phyloP scores from a whole-genome alignment of 2,113 vertebrate genomes.

The Pyxicephalus adspersus region DNA sequence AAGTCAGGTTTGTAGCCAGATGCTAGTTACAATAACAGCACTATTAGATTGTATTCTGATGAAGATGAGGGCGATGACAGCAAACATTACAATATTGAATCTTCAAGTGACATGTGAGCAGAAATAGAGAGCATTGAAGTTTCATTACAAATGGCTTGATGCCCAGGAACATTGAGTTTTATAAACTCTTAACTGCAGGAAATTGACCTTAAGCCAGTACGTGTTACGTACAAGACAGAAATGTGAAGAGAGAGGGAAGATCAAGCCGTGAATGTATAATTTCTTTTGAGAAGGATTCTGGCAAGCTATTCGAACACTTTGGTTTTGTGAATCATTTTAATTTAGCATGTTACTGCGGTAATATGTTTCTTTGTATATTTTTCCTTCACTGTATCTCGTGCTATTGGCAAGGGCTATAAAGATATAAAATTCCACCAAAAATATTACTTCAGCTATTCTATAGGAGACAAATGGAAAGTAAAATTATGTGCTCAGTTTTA shows the following conservation, averaged over 20 bases:
- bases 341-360: slow-evolving; percentile 46
- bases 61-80: slow-evolving; percentile 47
- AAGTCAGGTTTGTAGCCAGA: neutral
- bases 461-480: slow-evolving; percentile 6
- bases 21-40: neutral
- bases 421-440: slow-evolving; percentile 27
- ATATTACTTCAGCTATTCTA: slow-evolving; percentile 18
- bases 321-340: slow-evolving; percentile 40
- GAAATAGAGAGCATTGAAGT: slow-evolving; percentile 43
- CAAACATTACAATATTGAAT: slow-evolving; percentile 50
- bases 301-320: slow-evolving; percentile 11
- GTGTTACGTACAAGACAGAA: slow-evolving; percentile 48
- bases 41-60: slow-evolving; percentile 20
- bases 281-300: slow-evolving; percentile 38
- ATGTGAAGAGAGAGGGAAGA: slow-evolving; percentile 33
- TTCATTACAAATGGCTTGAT: slow-evolving; percentile 32
- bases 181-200: slow-evolving; percentile 56
- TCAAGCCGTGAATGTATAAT: slow-evolving; percentile 44
- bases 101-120: slow-evolving; percentile 44
- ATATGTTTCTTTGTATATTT: slow-evolving; percentile 46
- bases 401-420: slow-evolving; percentile 30
- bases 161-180: slow-evolving; percentile 56
- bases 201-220: slow-evolving; percentile 53
- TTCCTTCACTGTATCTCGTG: slow-evolving; percentile 39
- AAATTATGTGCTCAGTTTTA: neutral